A percentile compares a stretch with the other conserved stretches of the same genome.
phyloP scores from a whole-genome alignment of 23 tunicate genomes.

The Styela plicata region DNA sequence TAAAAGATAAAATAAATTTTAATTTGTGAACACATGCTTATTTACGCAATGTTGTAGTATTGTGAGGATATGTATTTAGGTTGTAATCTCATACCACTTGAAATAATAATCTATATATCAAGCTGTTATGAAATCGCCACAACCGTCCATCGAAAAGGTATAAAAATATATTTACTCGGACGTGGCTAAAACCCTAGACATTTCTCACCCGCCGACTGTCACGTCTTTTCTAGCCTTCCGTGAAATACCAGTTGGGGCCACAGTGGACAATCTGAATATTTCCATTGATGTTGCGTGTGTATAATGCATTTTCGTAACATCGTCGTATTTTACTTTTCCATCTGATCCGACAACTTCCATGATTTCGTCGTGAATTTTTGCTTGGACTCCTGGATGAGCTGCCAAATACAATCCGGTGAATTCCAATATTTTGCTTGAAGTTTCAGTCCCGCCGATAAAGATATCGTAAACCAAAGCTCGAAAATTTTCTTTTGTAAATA shows the following conservation, averaged over 20 bases:
- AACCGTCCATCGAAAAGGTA: no score
- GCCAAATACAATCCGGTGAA: not conserved
- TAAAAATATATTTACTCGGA: no score
- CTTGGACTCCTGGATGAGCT: not conserved
- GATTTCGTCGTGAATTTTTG: conserved; percentile 6
- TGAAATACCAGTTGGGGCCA: not conserved
- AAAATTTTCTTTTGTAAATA: not conserved
- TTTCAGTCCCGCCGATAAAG: not conserved
- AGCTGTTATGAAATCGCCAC: no score
- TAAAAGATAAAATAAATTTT: no score
- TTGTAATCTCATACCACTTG: no score
- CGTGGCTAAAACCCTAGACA: no score
- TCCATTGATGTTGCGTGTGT: not conserved
- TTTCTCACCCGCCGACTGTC: not conserved
- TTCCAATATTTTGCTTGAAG: not conserved
- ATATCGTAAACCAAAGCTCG: not conserved
- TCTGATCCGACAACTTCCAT: not conserved
- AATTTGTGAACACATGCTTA: no score
- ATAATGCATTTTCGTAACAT: not conserved
- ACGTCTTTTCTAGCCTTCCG: not conserved
- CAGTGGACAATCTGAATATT: not conserved
- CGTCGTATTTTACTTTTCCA: not conserved
- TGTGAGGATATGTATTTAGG: no score
- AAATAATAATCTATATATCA: no score
- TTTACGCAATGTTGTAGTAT: no score